Base-by-base conservation (phyloP, 1,140 invertebrate genomes). In the Drosophila eugracilis region DNA sequence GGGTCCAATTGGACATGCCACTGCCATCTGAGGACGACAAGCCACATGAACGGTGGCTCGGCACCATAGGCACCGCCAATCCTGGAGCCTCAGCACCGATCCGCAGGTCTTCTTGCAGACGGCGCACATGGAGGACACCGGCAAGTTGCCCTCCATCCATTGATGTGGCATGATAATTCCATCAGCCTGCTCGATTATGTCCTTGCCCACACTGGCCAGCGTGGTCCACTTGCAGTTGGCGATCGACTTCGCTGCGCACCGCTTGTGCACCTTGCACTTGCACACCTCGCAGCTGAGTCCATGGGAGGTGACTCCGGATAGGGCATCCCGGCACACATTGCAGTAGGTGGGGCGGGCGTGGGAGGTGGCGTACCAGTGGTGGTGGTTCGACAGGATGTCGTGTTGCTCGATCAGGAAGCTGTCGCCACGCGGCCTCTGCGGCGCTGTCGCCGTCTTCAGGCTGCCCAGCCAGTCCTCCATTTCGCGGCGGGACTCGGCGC, bases 161-260 rank as follows among this genome's bases (percentile, higher is more conserved):
- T 99, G 98, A 93, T 99, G 98, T 15, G 97, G 97, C 97, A 99
- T 98, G 54, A 95, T 95, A 71, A 98, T 96, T 90, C 97, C 97
- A 92, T 98, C 97, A 60, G 95, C 94, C 86, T 98, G 97, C 91
- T 98, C 97, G 47, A 98, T 97, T 66, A 98, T 97, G 73, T 98
- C 96, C 85, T 97, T 96, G 22, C 97, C 97, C 57, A 99, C 95
- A 21, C 96, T 97, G 14, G 97, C 96, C 58, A 98, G 93, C 39
- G 97, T 98, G 58, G 97, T 99, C 98, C 98, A 99, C 91, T 99
- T 99, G 71, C 98, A 99, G 85, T 97, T 98, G 75, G 96, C 96
- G 79, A 97, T 95, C 49, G 97, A 97, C 92, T 98, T 97, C 32
- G 95, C 94, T 0, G 97, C 97, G 92, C 98, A 99, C 53, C 96